Conservation (phyloP, 1,140 invertebrate species). For the Megalonaias nervosa region DNA sequence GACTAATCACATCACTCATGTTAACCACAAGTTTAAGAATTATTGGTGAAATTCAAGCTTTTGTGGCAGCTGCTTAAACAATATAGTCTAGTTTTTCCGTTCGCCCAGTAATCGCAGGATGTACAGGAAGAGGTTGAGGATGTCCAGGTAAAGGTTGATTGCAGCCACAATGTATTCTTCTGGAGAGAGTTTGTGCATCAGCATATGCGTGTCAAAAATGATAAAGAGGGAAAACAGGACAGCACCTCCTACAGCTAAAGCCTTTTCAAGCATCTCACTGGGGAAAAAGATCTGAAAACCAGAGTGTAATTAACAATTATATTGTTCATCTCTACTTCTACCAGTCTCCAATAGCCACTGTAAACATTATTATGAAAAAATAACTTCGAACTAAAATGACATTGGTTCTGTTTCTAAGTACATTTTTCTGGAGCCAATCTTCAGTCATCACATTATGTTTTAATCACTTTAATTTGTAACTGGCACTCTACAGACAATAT, state of each 20-base stretch:
- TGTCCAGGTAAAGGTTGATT: constrained; percentile 89
- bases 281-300: constrained; percentile 80
- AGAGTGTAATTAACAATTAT: too few relatives aligned
- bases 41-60: too few relatives aligned
- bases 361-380: constrained; percentile 9
- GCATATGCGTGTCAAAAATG: constrained; percentile 78
- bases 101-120: constrained; percentile 77
- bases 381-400: too few relatives aligned
- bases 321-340: too few relatives aligned
- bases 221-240: constrained; percentile 83
- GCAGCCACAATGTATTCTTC: constrained; percentile 86
- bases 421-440: background rate
- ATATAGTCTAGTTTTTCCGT: constrained; percentile 1
- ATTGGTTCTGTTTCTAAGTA: too few relatives aligned
- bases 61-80: too few relatives aligned
- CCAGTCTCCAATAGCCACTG: constrained; percentile 9
- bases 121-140: constrained; percentile 88
- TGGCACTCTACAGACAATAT: too few relatives aligned
- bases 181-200: constrained; percentile 81
- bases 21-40: too few relatives aligned
- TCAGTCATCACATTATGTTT: too few relatives aligned
- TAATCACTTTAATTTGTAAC: too few relatives aligned
- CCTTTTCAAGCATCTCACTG: constrained; percentile 79
- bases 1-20: too few relatives aligned
- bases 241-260: constrained; percentile 81